phyloP scores from a whole-genome alignment of 2,888 invertebrate genomes.

The Serrognathus titanus region DNA sequence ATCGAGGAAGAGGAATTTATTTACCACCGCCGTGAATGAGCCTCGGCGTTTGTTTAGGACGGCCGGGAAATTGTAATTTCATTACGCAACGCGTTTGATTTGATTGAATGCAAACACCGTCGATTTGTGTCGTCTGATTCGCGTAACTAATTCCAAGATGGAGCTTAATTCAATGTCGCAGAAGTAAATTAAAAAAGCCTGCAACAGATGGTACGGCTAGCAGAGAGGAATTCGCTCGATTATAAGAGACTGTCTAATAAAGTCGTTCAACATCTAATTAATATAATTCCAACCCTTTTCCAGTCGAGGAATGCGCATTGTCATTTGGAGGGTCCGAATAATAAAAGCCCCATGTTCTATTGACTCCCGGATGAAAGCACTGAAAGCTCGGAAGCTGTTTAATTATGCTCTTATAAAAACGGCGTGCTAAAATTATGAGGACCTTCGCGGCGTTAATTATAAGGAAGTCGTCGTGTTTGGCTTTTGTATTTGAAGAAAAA shows the following conservation, averaged over 20 bases:
- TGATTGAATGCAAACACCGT: no score
- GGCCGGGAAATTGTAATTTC: no score
- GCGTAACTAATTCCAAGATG: no score
- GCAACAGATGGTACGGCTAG: neutral
- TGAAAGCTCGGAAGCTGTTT: conserved; percentile 38
- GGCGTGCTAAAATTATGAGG: conserved; percentile 24
- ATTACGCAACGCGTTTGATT: no score
- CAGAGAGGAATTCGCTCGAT: neutral
- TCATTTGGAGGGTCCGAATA: conserved; percentile 35
- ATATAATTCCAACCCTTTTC: conserved; percentile 41
- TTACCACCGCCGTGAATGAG: no score
- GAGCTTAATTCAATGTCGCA: no score
- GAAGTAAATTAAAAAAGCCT: neutral
- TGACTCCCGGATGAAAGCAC: conserved; percentile 34
- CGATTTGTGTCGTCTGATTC: no score
- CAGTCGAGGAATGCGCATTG: conserved; percentile 38
- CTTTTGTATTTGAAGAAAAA: conserved; percentile 6
- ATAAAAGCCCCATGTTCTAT: conserved; percentile 33
- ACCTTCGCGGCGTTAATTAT: conserved; percentile 25
- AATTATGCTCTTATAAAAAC: conserved; percentile 40
- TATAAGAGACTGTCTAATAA: conserved; percentile 31
- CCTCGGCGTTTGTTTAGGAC: no score
- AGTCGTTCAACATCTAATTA: conserved; percentile 42
- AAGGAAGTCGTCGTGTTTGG: conserved; percentile 3
- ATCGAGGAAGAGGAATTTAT: no score